A percentile compares a stretch with the other conserved stretches of the same genome.
phyloP scores from a whole-genome alignment of 2,797 vertebrate species.

The Sebastes taczanowskii region DNA sequence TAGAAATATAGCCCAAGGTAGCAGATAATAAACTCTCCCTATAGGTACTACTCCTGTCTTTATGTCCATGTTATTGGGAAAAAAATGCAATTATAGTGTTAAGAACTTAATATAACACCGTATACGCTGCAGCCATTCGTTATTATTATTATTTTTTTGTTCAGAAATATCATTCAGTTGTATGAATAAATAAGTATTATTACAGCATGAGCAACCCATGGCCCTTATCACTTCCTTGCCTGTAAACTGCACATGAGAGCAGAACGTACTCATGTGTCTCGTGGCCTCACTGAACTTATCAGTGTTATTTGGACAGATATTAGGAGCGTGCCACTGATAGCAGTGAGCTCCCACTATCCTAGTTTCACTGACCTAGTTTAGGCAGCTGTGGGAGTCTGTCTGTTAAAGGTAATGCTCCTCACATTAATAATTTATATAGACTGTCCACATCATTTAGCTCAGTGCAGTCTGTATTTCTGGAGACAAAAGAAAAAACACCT shows the following conservation, averaged over 20 bases:
- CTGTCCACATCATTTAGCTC: conserved; percentile 25
- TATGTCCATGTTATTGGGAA: not conserved
- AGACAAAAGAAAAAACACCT: not conserved
- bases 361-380: conserved; percentile 64
- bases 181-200: not conserved
- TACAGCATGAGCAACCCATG: not conserved
- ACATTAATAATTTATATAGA: conserved; percentile 55
- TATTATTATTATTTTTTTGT: not conserved
- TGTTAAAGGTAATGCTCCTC: conserved; percentile 30
- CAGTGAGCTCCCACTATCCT: conserved; percentile 21
- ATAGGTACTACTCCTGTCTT: not conserved
- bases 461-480: not conserved
- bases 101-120: not conserved
- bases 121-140: not conserved
- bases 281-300: conserved; percentile 9
- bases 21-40: not conserved
- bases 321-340: conserved; percentile 34
- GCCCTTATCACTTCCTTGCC: not conserved
- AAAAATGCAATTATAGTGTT: not conserved
- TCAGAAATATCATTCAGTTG: not conserved
- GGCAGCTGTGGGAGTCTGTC: conserved; percentile 43
- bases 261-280: not conserved
- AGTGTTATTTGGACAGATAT: conserved; percentile 44
- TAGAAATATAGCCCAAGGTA: not conserved
- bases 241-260: not conserved